A percentile compares a stretch with the other conserved stretches of the same genome.
Evolutionary conservation across 2,888 invertebrate genomes (phyloP).

Genomic region (Sthenelais limicola): DNA sequence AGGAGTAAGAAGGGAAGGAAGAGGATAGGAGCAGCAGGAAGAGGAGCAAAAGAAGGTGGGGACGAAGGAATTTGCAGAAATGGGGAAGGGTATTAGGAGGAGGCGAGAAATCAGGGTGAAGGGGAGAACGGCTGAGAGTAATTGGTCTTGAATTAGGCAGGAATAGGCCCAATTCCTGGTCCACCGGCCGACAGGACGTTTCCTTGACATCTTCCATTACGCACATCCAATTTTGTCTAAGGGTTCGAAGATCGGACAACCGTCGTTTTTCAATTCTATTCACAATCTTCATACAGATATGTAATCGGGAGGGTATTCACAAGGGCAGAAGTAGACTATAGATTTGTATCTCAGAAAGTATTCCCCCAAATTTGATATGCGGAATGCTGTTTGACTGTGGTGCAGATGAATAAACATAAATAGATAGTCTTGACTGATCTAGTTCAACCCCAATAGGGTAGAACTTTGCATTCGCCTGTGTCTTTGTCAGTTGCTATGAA

Average conservation of each 20-base stretch:
- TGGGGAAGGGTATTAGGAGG: background rate
- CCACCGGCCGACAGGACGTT: background rate
- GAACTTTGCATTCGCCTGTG: no score
- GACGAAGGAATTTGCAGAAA: background rate
- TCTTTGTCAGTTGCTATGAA: no score
- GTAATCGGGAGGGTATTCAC: conserved; percentile 26
- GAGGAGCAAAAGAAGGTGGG: no score
- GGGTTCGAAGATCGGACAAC: conserved; percentile 6
- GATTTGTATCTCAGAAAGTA: no score
- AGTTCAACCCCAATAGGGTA: no score
- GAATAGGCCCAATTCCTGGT: conserved; percentile 5
- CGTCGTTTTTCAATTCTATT: conserved; percentile 38
- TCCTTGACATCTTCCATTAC: conserved; percentile 36
- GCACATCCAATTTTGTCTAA: conserved; percentile 29
- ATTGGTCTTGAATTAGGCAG: conserved; percentile 17
- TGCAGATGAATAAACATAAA: no score
- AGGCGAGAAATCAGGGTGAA: conserved; percentile 6
- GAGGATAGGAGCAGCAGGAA: no score
- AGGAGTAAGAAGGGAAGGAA: background rate
- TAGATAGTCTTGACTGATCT: no score
- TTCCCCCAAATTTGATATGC: no score
- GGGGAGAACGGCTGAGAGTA: background rate
- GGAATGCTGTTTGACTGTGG: no score
- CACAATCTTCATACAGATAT: conserved; percentile 12
- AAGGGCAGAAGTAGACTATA: no score